phyloP scores from a whole-genome alignment of 2,113 vertebrate species.

The Megatriorchis doriae region DNA sequence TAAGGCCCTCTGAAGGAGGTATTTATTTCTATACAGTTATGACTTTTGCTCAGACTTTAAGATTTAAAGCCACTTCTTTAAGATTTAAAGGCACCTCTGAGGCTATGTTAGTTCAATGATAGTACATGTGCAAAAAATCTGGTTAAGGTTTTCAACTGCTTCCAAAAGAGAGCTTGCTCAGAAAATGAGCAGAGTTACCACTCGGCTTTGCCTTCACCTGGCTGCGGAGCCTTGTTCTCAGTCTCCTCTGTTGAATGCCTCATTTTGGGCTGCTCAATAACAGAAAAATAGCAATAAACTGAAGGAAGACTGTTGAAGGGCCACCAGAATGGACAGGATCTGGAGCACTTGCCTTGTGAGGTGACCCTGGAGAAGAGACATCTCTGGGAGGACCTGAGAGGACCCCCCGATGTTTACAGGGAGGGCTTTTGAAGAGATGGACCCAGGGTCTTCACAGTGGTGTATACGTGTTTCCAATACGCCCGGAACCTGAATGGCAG shows the following conservation, averaged over 20 bases:
- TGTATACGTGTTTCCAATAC: not conserved
- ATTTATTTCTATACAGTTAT: not conserved
- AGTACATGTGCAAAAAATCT: not conserved
- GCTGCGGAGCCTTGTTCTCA: not conserved
- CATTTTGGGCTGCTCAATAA: not conserved
- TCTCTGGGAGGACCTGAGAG: not conserved
- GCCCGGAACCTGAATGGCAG: not conserved
- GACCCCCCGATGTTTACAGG: not conserved
- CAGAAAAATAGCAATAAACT: not conserved
- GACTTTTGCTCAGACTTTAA: not conserved
- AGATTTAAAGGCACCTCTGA: not conserved
- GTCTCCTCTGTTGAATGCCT: not conserved
- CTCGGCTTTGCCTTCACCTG: accelerated
- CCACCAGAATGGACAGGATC: not conserved
- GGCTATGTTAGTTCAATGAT: not conserved
- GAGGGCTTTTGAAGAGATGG: not conserved
- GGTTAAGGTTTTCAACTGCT: not conserved
- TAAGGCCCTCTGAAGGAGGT: not conserved
- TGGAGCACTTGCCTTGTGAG: not conserved
- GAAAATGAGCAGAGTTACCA: not conserved
- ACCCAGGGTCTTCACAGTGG: not conserved
- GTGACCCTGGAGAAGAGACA: not conserved
- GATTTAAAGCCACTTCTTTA: not conserved
- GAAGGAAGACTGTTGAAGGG: not conserved
- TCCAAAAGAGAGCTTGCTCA: not conserved